Conservation (phyloP, 2,113 vertebrate genomes). For the Silurus glanis region DNA sequence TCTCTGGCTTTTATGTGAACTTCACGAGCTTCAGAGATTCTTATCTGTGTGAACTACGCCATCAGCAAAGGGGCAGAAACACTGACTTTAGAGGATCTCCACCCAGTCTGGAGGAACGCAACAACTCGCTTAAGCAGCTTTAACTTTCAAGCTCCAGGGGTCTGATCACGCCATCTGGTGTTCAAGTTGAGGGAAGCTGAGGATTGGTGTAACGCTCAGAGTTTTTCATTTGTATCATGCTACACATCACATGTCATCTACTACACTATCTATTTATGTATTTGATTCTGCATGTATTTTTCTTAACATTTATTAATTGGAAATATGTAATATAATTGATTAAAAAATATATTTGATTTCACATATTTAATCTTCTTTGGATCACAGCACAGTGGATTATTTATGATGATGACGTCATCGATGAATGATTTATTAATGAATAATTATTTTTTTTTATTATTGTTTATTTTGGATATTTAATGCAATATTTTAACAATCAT, state of each 20-base stretch:
- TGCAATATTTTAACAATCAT: background rate
- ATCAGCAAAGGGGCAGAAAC: slow-evolving; percentile 37
- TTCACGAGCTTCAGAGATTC: slow-evolving; percentile 3
- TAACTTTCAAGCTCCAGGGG: background rate
- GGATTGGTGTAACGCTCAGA: background rate
- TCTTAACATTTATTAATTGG: too few species aligned
- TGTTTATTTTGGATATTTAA: background rate
- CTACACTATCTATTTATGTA: background rate
- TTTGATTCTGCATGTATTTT: background rate
- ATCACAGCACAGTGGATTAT: too few species aligned
- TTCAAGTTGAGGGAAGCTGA: slow-evolving; percentile 20
- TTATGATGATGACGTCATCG: too few species aligned
- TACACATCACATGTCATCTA: background rate
- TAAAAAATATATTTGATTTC: too few species aligned
- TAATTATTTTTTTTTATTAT: too few species aligned
- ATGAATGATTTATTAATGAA: too few species aligned
- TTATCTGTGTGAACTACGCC: slow-evolving; percentile 19
- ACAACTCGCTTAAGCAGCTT: background rate
- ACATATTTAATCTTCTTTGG: too few species aligned
- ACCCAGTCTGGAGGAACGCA: background rate
- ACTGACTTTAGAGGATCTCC: background rate
- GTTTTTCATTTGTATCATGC: background rate
- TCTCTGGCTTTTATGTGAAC: background rate
- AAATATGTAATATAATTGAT: too few species aligned
- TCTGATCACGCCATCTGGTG: slow-evolving; percentile 47